Conservation (phyloP, 2,113 vertebrate genomes). For the Sapayoa aenigma region DNA sequence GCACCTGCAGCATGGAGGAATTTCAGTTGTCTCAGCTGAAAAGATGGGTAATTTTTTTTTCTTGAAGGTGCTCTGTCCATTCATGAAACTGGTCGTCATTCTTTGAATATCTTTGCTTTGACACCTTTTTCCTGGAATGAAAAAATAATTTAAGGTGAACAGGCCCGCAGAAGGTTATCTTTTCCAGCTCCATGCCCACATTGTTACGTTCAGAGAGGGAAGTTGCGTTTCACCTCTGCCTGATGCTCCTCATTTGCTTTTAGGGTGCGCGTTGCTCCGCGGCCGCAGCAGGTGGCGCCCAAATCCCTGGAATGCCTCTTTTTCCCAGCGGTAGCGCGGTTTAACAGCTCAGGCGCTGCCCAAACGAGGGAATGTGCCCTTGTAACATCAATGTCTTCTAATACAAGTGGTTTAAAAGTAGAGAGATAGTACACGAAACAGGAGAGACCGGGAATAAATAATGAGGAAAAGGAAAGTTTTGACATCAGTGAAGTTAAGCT, state of each 20-base stretch:
- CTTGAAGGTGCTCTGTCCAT: neutral
- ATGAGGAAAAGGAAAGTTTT: neutral
- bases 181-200: fast-evolving
- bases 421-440: too few species aligned
- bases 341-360: fast-evolving
- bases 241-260: fast-evolving
- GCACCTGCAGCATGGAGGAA: neutral
- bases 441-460: neutral
- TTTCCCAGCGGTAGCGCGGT: fast-evolving
- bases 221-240: fast-evolving
- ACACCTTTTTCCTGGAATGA: neutral
- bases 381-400: too few species aligned
- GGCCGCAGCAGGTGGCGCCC: neutral
- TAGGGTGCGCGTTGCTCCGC: too few species aligned
- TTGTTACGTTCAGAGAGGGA: neutral
- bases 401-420: neutral
- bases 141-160: neutral
- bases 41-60: neutral
- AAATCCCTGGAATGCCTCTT: neutral
- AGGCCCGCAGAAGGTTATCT: neutral
- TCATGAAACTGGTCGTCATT: neutral
- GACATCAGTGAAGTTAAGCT: neutral
- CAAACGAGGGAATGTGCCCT: neutral
- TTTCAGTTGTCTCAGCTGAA: neutral
- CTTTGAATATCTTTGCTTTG: neutral